phyloP scores from a whole-genome alignment of 2,888 invertebrate genomes.

The Seira ritae region DNA sequence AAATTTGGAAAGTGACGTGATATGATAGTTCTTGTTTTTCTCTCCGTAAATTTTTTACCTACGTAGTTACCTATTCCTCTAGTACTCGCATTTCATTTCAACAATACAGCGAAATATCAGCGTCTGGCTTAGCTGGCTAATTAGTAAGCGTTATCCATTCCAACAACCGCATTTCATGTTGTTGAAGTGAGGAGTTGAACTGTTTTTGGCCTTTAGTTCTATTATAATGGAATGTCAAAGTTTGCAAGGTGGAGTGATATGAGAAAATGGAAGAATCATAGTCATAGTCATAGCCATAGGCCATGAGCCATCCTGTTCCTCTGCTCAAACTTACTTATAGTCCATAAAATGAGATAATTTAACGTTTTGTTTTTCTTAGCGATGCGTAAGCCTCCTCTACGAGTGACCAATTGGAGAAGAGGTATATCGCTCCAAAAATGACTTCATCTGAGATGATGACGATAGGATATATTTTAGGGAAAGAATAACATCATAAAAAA shows the following conservation, averaged over 20 bases:
- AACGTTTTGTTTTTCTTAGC: slow-evolving; percentile 12
- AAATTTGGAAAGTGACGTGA: slow-evolving; percentile 8
- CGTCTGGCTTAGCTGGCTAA: not conserved
- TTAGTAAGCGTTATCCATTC: not conserved
- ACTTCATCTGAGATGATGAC: slow-evolving; percentile 1
- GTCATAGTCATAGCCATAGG: too few species aligned
- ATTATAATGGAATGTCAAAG: not conserved
- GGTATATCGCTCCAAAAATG: slow-evolving; percentile 9
- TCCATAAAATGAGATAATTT: not conserved
- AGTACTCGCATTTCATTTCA: not conserved
- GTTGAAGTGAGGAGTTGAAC: not conserved
- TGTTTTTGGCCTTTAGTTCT: not conserved
- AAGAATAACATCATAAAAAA: slow-evolving; percentile 16
- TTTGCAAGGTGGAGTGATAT: not conserved
- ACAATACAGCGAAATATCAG: not conserved
- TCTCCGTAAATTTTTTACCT: not conserved
- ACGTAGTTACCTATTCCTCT: not conserved
- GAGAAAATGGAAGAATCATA: not conserved
- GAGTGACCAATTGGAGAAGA: slow-evolving; percentile 20
- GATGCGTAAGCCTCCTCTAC: slow-evolving; percentile 28
- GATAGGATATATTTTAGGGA: not conserved
- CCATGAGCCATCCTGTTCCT: slow-evolving; percentile 2
- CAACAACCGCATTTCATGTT: not conserved
- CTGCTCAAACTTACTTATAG: too few species aligned
- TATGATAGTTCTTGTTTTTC: not conserved